A percentile compares a stretch with the other conserved stretches of the same genome.
Conservation (phyloP, 2,797 vertebrate species). For the Okamejei kenojei region DNA sequence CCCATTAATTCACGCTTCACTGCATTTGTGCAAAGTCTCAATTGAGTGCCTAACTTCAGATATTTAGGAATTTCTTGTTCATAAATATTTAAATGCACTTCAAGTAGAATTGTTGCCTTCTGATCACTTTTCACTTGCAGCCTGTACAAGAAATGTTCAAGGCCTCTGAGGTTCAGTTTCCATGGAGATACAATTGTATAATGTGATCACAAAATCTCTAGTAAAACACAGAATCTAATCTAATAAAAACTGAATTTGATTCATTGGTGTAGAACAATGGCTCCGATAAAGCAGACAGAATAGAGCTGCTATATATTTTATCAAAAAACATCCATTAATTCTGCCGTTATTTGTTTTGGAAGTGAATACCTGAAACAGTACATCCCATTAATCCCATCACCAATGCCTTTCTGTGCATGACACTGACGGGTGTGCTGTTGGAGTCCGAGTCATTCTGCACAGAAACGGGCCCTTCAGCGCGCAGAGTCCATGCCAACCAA, state of each 20-base stretch:
- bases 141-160: not conserved
- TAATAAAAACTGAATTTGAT: slow-evolving; percentile 14
- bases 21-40: not conserved
- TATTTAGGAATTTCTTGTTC: not conserved
- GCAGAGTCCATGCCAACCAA: too few relatives aligned
- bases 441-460: too few relatives aligned
- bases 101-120: not conserved
- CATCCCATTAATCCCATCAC: not conserved
- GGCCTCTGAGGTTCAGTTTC: not conserved
- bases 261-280: not conserved
- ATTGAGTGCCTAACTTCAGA: not conserved
- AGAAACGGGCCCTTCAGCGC: too few relatives aligned
- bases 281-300: not conserved
- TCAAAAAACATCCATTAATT: not conserved
- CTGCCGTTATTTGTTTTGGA: not conserved
- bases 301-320: not conserved
- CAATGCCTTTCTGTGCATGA: not conserved
- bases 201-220: not conserved
- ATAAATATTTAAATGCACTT: slow-evolving; percentile 36
- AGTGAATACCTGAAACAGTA: not conserved
- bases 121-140: not conserved
- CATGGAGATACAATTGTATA: not conserved
- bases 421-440: not conserved
- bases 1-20: not conserved
- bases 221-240: not conserved